phyloP scores from a whole-genome alignment of 1,140 invertebrate species.

The Oreohelix idahoensis region DNA sequence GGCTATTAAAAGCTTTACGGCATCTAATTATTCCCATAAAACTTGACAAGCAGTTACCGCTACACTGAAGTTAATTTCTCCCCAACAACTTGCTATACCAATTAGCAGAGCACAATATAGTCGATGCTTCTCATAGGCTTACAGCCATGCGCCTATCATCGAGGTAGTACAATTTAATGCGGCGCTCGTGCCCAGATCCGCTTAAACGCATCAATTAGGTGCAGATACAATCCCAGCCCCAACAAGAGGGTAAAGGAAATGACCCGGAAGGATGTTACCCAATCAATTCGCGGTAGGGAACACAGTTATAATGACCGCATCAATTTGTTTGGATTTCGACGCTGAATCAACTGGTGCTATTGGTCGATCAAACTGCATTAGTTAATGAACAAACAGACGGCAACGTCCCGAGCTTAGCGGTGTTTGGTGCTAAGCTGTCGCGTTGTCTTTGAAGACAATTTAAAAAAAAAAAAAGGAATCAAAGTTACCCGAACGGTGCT shows the following conservation, averaged over 20 bases:
- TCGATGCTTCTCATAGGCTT: neutral
- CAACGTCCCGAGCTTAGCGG: neutral
- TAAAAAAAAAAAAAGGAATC: neutral
- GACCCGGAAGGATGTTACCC: neutral
- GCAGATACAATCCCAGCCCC: neutral
- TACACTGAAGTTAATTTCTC: neutral
- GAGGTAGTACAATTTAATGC: neutral
- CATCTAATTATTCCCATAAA: neutral
- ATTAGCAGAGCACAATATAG: neutral
- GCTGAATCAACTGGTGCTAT: neutral
- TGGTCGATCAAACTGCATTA: slow-evolving; percentile 1
- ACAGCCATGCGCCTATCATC: neutral
- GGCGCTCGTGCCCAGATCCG: neutral
- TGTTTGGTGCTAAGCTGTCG: neutral
- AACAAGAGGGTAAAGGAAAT: slow-evolving; percentile 9
- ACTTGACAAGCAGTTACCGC: neutral
- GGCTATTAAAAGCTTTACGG: neutral
- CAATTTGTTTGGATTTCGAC: neutral
- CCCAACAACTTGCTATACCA: neutral
- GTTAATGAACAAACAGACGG: neutral
- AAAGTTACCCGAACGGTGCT: neutral
- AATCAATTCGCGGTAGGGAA: neutral
- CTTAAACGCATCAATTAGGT: neutral
- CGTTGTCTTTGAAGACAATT: neutral
- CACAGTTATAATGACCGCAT: neutral